A percentile compares a stretch with the other conserved stretches of the same genome.
Conservation (phyloP, 2,113 vertebrate species). For the Pteronura brasiliensis region DNA sequence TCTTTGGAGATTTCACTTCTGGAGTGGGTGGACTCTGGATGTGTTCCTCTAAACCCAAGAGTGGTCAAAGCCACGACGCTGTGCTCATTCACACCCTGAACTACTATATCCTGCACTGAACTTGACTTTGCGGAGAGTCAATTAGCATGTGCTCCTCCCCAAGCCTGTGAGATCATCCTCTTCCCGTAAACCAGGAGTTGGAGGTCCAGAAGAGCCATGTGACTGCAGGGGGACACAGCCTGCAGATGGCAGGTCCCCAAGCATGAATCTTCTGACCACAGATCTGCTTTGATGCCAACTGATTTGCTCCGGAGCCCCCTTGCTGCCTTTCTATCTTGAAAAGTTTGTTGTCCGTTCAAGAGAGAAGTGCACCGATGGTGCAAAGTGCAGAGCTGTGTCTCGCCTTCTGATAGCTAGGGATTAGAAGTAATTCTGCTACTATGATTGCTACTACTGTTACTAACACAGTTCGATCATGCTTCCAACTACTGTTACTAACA, state of each 20-base stretch:
- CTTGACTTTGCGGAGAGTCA: not conserved
- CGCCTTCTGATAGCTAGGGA: not conserved
- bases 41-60: not conserved
- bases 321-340: not conserved
- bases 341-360: not conserved
- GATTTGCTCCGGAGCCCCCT: not conserved
- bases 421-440: not conserved
- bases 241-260: not conserved
- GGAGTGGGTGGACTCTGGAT: not conserved
- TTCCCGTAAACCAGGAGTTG: not conserved
- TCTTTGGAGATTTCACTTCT: not conserved
- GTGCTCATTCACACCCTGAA: not conserved
- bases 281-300: not conserved
- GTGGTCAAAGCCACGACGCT: not conserved
- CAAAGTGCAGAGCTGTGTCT: not conserved
- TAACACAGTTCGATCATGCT: not conserved
- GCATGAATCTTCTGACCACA: not conserved
- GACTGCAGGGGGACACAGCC: not conserved
- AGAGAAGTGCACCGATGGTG: not conserved
- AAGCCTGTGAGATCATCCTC: not conserved
- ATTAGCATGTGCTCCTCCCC: too few species aligned
- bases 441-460: too few species aligned
- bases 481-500: not conserved
- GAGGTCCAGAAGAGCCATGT: not conserved
- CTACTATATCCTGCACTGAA: too few species aligned